Evolutionary conservation across 2,888 invertebrate genomes (phyloP).

Genomic region (Onchidella celtica): DNA sequence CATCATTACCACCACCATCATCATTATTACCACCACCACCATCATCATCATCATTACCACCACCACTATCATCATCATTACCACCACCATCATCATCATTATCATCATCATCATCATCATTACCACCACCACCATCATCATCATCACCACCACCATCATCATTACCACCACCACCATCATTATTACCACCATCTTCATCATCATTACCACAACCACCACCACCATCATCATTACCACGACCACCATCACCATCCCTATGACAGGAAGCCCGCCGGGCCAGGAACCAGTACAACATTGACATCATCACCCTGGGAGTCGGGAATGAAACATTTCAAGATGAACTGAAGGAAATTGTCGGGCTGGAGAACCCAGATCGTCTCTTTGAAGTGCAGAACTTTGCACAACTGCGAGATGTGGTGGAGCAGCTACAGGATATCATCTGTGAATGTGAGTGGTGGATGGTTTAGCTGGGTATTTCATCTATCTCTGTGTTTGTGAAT

Average conservation of each 20-base stretch:
- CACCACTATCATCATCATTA: background rate
- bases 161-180: no score
- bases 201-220: no score
- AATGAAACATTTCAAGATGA: slow-evolving; percentile 66
- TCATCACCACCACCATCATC: no score
- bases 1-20: slow-evolving; percentile 1
- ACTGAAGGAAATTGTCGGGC: slow-evolving; percentile 63
- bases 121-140: no score
- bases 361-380: slow-evolving; percentile 36
- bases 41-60: background rate
- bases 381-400: slow-evolving; percentile 52
- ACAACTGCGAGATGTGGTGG: slow-evolving; percentile 47
- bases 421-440: slow-evolving; percentile 51
- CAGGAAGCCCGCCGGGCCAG: slow-evolving; percentile 33
- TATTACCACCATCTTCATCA: no score
- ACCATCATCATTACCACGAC: no score
- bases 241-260: no score
- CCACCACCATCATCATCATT: background rate
- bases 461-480: no score
- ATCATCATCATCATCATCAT: background rate
- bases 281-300: slow-evolving; percentile 57
- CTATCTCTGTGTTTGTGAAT: no score
- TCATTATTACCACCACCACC: background rate
- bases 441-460: slow-evolving; percentile 53
- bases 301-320: slow-evolving; percentile 69